Conservation (phyloP, 2,797 vertebrate species). For the Fundulus diaphanus region DNA sequence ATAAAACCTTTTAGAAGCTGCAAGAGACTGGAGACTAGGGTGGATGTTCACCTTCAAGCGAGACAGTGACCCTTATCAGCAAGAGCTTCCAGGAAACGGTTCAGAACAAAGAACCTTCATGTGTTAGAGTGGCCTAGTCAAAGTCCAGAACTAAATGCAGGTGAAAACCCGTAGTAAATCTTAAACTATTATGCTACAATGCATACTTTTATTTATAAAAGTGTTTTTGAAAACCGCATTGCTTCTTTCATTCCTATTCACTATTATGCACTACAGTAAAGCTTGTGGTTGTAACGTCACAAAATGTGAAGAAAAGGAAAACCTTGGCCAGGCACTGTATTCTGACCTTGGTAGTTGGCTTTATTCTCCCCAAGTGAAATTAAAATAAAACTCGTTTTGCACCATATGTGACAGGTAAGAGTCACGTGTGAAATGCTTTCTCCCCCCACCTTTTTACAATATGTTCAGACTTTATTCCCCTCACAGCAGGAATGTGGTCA, state of each 20-base stretch:
- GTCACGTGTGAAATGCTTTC: constrained; percentile 17
- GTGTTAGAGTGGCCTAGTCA: too few relatives aligned
- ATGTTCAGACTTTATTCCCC: background rate
- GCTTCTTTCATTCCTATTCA: background rate
- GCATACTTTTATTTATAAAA: background rate
- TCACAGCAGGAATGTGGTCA: constrained; percentile 53
- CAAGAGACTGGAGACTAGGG: too few relatives aligned
- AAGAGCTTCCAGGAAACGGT: too few relatives aligned
- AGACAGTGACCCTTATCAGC: too few relatives aligned
- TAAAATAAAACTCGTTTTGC: constrained; percentile 13
- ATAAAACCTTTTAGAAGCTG: too few relatives aligned
- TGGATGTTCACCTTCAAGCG: too few relatives aligned
- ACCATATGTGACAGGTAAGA: constrained; percentile 32
- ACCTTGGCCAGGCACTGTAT: background rate
- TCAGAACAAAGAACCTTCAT: too few relatives aligned
- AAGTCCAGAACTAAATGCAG: too few relatives aligned
- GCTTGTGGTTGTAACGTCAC: background rate
- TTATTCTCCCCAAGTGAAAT: constrained; percentile 18
- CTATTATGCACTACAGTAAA: background rate
- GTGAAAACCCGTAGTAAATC: too few relatives aligned
- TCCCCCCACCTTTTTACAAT: constrained; percentile 31
- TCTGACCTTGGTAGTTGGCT: constrained; percentile 1
- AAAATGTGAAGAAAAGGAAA: background rate
- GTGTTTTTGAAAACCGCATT: background rate
- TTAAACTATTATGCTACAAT: too few relatives aligned